Conservation (phyloP, 2,797 vertebrate genomes). For the Gymnocypris eckloni region DNA sequence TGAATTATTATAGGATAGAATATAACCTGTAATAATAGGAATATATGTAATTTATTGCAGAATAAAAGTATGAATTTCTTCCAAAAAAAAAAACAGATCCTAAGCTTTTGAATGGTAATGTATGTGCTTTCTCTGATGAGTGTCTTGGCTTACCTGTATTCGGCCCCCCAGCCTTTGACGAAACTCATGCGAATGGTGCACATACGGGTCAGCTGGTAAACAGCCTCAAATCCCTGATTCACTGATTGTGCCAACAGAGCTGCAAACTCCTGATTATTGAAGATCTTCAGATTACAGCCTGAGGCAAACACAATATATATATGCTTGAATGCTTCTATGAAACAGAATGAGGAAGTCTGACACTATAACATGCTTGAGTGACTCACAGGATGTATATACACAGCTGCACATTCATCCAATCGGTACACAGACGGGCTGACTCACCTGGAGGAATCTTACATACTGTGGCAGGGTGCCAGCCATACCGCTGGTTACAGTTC, state of each 20-base stretch:
- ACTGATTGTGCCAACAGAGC: conserved; percentile 95
- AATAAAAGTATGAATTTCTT: not conserved
- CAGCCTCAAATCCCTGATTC: conserved; percentile 97
- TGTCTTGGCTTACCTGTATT: conserved; percentile 87
- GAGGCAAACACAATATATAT: conserved; percentile 12
- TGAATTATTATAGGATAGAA: no score
- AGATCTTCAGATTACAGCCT: conserved; percentile 99
- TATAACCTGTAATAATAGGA: not conserved
- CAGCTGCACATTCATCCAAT: conserved; percentile 37
- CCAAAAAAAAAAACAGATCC: not conserved
- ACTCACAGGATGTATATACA: conserved; percentile 29
- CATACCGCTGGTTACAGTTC: conserved; percentile 98
- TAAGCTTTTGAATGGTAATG: not conserved
- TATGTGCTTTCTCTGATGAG: not conserved
- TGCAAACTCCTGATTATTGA: conserved; percentile 99
- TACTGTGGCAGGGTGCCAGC: conserved; percentile 97
- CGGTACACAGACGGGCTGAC: conserved; percentile 43
- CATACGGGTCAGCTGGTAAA: conserved; percentile 97
- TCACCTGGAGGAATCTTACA: conserved; percentile 98
- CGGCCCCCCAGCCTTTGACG: conserved; percentile 97
- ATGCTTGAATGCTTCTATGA: conserved; percentile 5
- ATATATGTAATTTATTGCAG: no score
- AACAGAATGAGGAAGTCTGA: conserved; percentile 28
- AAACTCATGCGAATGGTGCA: conserved; percentile 99
- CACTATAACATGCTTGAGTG: not conserved